Percentiles rank a stretch among this genome's conserved stretches.
phyloP scores from a whole-genome alignment of 2,797 vertebrate genomes.

The Sebastes steindachneri region DNA sequence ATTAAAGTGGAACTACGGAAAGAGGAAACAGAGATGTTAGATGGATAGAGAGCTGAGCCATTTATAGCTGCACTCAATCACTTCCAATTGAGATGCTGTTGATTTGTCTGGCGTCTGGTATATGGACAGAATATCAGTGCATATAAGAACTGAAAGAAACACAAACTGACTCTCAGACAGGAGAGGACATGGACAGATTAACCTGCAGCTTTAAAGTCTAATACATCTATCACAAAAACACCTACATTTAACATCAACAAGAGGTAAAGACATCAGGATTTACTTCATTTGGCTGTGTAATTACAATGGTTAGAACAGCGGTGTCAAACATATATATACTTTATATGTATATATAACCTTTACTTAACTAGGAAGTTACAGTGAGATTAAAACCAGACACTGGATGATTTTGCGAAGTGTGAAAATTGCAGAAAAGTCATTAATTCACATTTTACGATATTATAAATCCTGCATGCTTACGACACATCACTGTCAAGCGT shows the following conservation, averaged over 20 bases:
- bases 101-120: not conserved
- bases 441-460: too few relatives aligned
- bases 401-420: too few relatives aligned
- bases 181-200: not conserved
- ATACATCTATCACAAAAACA: not conserved
- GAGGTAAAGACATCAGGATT: not conserved
- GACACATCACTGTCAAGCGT: too few relatives aligned
- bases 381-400: too few relatives aligned
- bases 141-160: not conserved
- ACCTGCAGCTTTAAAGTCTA: not conserved
- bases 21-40: conserved; percentile 1
- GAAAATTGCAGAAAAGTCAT: too few relatives aligned
- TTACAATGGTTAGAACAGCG: not conserved
- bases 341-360: too few relatives aligned
- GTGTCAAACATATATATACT: too few relatives aligned
- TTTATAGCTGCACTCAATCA: not conserved
- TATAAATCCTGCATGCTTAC: too few relatives aligned
- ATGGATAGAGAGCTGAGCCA: not conserved
- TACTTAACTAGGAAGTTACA: too few relatives aligned
- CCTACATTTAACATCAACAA: not conserved
- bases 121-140: not conserved
- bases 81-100: not conserved
- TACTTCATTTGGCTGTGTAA: not conserved
- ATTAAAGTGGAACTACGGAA: conserved; percentile 94
- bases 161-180: not conserved